Evolutionary conservation across 2,888 invertebrate species (phyloP), one percentile per base, ranked within the genome.

Genomic region (Acanthosepion esculentum): DNA sequence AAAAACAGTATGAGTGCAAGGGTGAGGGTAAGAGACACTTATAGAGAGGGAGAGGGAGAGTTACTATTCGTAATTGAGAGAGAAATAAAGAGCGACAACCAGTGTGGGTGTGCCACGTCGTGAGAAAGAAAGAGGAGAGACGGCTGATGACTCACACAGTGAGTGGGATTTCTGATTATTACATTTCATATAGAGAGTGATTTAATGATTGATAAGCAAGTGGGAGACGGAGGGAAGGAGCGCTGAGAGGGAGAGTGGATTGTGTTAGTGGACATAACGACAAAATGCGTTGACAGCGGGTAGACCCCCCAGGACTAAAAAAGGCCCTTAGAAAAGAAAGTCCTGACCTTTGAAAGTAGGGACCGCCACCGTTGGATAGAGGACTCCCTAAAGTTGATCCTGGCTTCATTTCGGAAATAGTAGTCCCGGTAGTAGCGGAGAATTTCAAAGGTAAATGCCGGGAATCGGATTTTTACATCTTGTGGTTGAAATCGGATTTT

Each of bases 31-130:
- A 78, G 10, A 78, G n/a, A 33, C 12, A 78, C 33, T 10, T n/a
- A 78, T n/a, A 78, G 15, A 78, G 78, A 78, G 78, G 12, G n/a
- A 12, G 78, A n/a, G 18, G 18, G n/a, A 78, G 78, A n/a, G n/a
- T 78, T n/a, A 78, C 10, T 8, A 78, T n/a, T 12, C 10, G 78
- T 33, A n/a, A 33, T 33, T 3, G 10, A 78, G 12, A n/a, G 78
- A 33, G 78, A 15, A n/a, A 33, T n/a, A 33, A 78, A n/a, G n/a
- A 78, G 78, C n/a, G n/a, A 10, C 33, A 78, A n/a, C 78, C 78
- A 78, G 78, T 78, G 78, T 78, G 78, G 78, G 78, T 78, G 78
- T 78, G 78, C 78, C 78, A 78, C 78, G 78, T 78, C n/a, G 78
- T n/a, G 78, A 78, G 78, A 78, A 78, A 33, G 78, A 78, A 15